phyloP scores from a whole-genome alignment of 1,140 invertebrate genomes.

The Papilio glaucus region DNA sequence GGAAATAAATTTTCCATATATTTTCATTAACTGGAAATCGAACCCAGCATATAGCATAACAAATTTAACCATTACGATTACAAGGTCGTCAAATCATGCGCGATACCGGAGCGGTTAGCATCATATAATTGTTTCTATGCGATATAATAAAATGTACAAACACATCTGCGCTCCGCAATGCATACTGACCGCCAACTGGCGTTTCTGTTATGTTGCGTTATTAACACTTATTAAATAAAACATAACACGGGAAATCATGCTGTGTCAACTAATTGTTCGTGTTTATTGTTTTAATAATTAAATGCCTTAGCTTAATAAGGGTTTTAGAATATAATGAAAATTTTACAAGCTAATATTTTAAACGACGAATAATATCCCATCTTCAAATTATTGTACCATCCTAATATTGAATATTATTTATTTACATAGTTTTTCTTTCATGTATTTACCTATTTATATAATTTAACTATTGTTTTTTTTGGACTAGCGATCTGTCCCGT shows the following conservation, averaged over 20 bases:
- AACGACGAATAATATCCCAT: too few species aligned
- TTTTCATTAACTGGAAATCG: neutral
- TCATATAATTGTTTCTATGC: constrained; percentile 1
- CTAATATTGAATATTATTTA: too few species aligned
- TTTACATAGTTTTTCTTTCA: too few species aligned
- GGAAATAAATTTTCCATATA: too few species aligned
- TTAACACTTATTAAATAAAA: constrained; percentile 11
- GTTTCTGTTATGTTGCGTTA: neutral
- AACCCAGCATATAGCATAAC: neutral
- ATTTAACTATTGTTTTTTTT: too few species aligned
- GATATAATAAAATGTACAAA: neutral
- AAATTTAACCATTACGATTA: neutral
- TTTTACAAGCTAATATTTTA: neutral
- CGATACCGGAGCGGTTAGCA: too few species aligned
- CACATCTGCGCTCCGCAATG: neutral
- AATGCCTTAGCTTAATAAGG: neutral
- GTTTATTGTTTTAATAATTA: neutral
- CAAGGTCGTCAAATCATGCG: neutral
- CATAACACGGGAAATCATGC: constrained; percentile 1
- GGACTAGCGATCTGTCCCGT: too few species aligned
- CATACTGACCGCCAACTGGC: neutral
- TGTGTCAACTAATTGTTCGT: neutral
- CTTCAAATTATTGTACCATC: too few species aligned
- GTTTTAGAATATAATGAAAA: neutral
- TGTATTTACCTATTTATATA: too few species aligned